Evolutionary conservation across 30 jellyfish, hydroid and myxozoan genomes (phyloP), one percentile per base, ranked within the genome.

Genomic region (Cassiopea xamachana): DNA sequence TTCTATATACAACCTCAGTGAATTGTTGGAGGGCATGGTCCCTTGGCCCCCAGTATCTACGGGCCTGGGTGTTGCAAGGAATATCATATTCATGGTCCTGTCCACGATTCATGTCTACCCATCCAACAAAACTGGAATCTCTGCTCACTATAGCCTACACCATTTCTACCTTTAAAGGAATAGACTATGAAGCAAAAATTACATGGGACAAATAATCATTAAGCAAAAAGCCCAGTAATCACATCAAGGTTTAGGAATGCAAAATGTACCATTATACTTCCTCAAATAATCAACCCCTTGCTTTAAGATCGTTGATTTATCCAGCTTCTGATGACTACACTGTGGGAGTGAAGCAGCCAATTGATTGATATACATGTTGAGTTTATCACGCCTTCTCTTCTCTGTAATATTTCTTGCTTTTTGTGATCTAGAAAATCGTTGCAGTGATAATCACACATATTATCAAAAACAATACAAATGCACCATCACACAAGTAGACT

Each of bases 311-410:
- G 90, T 77, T 78, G 95, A 88, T 46, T 88, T 88, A 83, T 88
- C 95, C 87, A 78, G 18, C 62, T 68, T 69, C 13, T 64, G 95
- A 17, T 48, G 86, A 50, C 89, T 84, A 2, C 27, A 84, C 61
- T 60, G 89, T 64, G 95, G 95, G 64, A 88, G 69, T 46, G 82
- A 68, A 27, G 95, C 86, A 13, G 95, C 95, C 4, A 88, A 87
- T 71, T 88, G 95, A 19, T 68, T 77, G 86, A 88, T 88, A 69
- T 88, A 88, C 95, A 88, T 88, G 81, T 88, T 88, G 62, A 88
- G 82, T 60, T 88, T 88, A 46, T 88, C 95, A 5, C 95, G 58
- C 16, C 95, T 71, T 61, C 88, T 78, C 72, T 88, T 88, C 61
- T 88, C 95, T 1, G 81, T 88, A 47, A 88, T 76, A 70, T 88